phyloP scores from a whole-genome alignment of 2,113 vertebrate species.

The Oreotragus oreotragus region DNA sequence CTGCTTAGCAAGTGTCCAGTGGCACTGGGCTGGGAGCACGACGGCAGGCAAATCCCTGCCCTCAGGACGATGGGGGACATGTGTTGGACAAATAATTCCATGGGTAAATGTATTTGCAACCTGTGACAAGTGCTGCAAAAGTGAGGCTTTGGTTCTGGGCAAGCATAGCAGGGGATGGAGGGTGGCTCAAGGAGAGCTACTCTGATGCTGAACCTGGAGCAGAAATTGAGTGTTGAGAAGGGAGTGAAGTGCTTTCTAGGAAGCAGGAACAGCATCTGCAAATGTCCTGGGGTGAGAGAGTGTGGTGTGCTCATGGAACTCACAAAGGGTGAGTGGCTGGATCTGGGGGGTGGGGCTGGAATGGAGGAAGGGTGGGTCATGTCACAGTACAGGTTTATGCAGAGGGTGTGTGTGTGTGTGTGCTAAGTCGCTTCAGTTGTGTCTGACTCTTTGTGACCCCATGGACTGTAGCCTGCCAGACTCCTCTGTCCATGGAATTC shows the following conservation, averaged over 20 bases:
- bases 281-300: not conserved
- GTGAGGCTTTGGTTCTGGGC: not conserved
- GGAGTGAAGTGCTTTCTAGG: not conserved
- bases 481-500: not conserved
- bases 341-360: not conserved
- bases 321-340: not conserved
- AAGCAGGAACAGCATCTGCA: not conserved
- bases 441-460: not conserved
- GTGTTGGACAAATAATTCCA: not conserved
- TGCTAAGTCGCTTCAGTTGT: not conserved
- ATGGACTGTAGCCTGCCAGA: not conserved
- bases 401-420: not conserved
- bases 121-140: not conserved
- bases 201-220: not conserved
- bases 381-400: not conserved
- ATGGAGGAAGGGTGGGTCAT: not conserved
- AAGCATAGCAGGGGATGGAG: not conserved
- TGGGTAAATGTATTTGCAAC: not conserved
- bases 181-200: not conserved
- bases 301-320: not conserved
- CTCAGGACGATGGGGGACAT: not conserved
- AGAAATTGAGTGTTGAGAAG: not conserved
- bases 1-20: not conserved
- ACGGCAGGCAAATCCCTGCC: not conserved
- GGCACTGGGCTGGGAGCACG: not conserved